Percentiles rank a stretch among this genome's conserved stretches.
Evolutionary conservation across 2,797 vertebrate genomes (phyloP).

Genomic region (Malurus splendens): DNA sequence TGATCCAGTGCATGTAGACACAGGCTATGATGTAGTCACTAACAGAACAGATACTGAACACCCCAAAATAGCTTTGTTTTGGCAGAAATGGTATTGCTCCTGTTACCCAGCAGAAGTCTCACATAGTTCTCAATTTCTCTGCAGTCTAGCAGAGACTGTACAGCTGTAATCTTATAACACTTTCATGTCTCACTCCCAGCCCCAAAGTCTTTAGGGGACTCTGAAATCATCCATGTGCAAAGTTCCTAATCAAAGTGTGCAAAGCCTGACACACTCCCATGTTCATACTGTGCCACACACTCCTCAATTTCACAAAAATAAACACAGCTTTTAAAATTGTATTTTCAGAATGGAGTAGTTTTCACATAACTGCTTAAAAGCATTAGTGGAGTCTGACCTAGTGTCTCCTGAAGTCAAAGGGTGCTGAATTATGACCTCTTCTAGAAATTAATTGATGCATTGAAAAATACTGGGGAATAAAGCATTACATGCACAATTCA

Average conservation of each 20-base stretch:
- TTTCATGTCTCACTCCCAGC: background rate
- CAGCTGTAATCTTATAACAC: rapidly evolving
- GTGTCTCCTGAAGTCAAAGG: background rate
- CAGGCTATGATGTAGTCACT: background rate
- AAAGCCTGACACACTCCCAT: background rate
- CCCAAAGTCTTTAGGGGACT: background rate
- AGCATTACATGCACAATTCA: background rate
- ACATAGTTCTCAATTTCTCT: background rate
- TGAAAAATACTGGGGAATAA: background rate
- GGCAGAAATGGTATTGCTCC: background rate
- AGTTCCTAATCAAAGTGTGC: background rate
- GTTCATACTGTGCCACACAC: background rate
- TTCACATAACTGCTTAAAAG: background rate
- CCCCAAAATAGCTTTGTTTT: background rate
- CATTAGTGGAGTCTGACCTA: background rate
- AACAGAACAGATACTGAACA: background rate
- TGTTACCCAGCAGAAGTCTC: background rate
- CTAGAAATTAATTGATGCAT: background rate
- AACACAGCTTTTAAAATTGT: background rate
- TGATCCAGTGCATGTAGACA: background rate
- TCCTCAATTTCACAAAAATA: background rate
- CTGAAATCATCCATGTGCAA: background rate
- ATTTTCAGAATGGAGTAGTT: background rate
- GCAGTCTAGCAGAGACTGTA: background rate
- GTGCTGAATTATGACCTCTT: background rate